These are phyloP conservation scores for Enteromius argenteus DNA, from an alignment of 2,797 vertebrate genomes.

Conservation along the genomic window DNA sequence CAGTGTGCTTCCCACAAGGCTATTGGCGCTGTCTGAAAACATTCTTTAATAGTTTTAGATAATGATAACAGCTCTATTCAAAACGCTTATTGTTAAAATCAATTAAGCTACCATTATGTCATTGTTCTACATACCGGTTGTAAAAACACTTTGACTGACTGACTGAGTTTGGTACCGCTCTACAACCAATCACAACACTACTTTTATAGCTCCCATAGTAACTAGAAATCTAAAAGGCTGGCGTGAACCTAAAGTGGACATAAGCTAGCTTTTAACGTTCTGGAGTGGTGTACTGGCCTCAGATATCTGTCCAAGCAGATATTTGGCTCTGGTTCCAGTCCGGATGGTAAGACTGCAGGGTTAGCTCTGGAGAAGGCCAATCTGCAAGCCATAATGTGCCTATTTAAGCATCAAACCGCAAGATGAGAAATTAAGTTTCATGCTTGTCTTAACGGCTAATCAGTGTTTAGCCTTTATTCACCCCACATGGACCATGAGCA, in stretches of 20 bases:
- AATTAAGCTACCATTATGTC: not conserved
- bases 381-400: conserved; percentile 8
- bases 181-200: not conserved
- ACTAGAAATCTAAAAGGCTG: not conserved
- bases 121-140: not conserved
- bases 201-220: not conserved
- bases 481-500: conserved; percentile 31
- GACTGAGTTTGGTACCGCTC: not conserved
- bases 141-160: not conserved
- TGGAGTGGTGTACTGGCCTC: not conserved
- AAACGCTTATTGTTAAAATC: not conserved
- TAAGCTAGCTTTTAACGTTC: not conserved
- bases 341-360: conserved; percentile 18
- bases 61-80: not conserved
- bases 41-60: not conserved
- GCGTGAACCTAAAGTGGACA: not conserved
- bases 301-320: conserved; percentile 1
- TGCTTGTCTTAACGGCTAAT: conserved; percentile 31
- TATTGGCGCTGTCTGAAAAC: not conserved
- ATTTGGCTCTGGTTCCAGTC: conserved; percentile 23
- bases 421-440: conserved; percentile 20
- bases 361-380: not conserved
- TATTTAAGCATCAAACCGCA: conserved; percentile 11
- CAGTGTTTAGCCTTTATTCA: conserved; percentile 28
- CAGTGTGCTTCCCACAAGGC: not conserved